Conservation (phyloP, 2,113 vertebrate species). For the Symphodus melops region DNA sequence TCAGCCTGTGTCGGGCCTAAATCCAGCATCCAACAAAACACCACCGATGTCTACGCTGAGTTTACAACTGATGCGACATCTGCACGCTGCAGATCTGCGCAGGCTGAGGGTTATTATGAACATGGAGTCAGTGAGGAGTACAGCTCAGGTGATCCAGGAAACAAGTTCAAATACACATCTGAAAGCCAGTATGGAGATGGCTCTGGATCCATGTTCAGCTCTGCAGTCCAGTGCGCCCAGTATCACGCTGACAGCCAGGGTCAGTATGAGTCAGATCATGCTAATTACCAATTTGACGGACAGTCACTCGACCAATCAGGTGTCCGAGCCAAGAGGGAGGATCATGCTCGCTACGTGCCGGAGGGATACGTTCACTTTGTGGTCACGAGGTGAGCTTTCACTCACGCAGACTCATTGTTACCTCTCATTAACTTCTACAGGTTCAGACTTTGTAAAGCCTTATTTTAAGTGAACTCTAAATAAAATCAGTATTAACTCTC, state of each 20-base stretch:
- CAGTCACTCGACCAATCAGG: conserved; percentile 45
- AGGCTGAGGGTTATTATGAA: conserved; percentile 42
- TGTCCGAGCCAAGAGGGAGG: conserved; percentile 46
- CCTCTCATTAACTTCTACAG: neutral
- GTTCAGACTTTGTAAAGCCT: neutral
- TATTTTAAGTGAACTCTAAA: neutral
- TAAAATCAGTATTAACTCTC: neutral
- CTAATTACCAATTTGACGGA: conserved; percentile 46
- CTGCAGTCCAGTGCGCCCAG: conserved; percentile 45
- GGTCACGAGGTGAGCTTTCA: conserved; percentile 61
- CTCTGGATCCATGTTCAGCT: neutral
- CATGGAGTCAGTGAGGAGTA: conserved; percentile 12
- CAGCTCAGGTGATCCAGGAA: conserved; percentile 18
- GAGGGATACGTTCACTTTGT: conserved; percentile 69
- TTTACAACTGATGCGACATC: conserved; percentile 57
- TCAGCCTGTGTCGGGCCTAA: conserved; percentile 31
- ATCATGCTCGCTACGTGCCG: conserved; percentile 61
- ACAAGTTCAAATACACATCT: conserved; percentile 26
- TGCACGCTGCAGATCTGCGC: conserved; percentile 20
- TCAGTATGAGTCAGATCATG: conserved; percentile 33
- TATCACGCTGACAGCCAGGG: conserved; percentile 36
- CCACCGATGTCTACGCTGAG: conserved; percentile 65
- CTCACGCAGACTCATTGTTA: neutral
- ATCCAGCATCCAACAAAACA: conserved; percentile 20
- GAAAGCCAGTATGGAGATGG: conserved; percentile 29